Percentiles rank a stretch among this genome's conserved stretches.
phyloP scores from a whole-genome alignment of 2,888 invertebrate genomes.

The Hirtodrosophila histrioides region DNA sequence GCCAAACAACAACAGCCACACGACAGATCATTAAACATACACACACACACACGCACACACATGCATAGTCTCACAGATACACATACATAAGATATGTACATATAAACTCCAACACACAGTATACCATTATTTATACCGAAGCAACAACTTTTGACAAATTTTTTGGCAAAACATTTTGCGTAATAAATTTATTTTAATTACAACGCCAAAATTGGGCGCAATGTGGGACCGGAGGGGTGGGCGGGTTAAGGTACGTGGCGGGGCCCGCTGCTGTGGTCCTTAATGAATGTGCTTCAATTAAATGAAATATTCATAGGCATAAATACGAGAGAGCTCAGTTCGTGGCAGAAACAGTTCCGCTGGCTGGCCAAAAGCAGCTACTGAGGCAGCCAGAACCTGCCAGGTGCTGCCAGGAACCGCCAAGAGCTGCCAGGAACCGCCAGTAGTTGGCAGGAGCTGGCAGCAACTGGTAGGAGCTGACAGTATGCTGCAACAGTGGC shows the following conservation, averaged over 20 bases:
- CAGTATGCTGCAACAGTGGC: conserved; percentile 21
- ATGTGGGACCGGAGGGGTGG: conserved; percentile 1
- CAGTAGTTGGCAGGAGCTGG: neutral
- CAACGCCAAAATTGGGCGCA: conserved; percentile 63
- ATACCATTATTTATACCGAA: conserved; percentile 66
- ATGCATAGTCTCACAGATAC: conserved; percentile 13
- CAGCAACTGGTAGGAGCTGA: conserved; percentile 1
- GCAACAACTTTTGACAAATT: conserved; percentile 77
- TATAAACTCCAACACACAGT: conserved; percentile 26
- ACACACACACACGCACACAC: conserved; percentile 22
- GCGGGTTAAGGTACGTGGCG: conserved; percentile 4
- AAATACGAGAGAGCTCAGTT: conserved; percentile 55
- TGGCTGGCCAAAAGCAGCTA: conserved; percentile 1
- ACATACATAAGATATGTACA: conserved; percentile 40
- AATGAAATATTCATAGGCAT: conserved; percentile 77
- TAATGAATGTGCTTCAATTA: conserved; percentile 79
- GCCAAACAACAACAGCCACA: conserved; percentile 16
- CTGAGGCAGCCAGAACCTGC: neutral
- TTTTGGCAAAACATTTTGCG: conserved; percentile 77
- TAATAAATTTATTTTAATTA: conserved; percentile 79
- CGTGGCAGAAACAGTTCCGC: neutral
- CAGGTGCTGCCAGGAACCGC: neutral
- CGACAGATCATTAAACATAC: conserved; percentile 68
- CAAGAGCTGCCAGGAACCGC: conserved; percentile 2
- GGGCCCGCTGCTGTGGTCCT: conserved; percentile 37